Evolutionary conservation across 2,888 invertebrate genomes (phyloP).

Genomic region (Aethes cnicana): DNA sequence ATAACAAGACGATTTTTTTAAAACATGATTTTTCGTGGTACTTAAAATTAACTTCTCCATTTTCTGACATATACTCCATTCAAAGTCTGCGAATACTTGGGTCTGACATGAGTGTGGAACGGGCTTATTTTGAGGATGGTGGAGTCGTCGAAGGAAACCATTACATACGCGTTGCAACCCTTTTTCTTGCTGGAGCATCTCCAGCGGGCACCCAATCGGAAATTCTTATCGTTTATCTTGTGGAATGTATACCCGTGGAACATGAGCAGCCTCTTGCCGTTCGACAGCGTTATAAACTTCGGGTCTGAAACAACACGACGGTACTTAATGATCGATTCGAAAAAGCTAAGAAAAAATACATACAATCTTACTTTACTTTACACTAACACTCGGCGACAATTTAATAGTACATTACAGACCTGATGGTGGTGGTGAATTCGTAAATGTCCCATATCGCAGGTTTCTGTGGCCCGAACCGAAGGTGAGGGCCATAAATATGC

Average conservation of each 20-base stretch:
- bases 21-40: too few species aligned
- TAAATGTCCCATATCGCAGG: too few species aligned
- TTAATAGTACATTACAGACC: too few species aligned
- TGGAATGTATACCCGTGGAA: conserved; percentile 24
- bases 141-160: conserved; percentile 21
- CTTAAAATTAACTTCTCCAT: too few species aligned
- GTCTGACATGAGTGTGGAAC: conserved; percentile 12
- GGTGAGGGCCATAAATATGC: too few species aligned
- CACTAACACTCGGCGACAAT: too few species aligned
- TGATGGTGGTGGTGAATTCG: too few species aligned
- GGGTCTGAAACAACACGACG: background rate
- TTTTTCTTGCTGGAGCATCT: conserved; percentile 28
- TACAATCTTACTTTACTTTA: too few species aligned
- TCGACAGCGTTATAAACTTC: conserved; percentile 15
- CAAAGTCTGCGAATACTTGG: conserved; percentile 3
- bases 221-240: conserved; percentile 23
- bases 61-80: conserved; percentile 17
- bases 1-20: too few species aligned
- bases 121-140: conserved; percentile 15
- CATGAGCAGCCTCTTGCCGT: conserved; percentile 27
- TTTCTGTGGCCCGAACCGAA: too few species aligned
- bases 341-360: too few species aligned
- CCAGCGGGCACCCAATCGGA: conserved; percentile 23
- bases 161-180: conserved; percentile 23
- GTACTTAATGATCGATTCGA: too few species aligned